Evolutionary conservation across 2,113 vertebrate genomes (phyloP), one percentile per base, ranked within the genome.

Genomic region (Nannospalax galili): DNA sequence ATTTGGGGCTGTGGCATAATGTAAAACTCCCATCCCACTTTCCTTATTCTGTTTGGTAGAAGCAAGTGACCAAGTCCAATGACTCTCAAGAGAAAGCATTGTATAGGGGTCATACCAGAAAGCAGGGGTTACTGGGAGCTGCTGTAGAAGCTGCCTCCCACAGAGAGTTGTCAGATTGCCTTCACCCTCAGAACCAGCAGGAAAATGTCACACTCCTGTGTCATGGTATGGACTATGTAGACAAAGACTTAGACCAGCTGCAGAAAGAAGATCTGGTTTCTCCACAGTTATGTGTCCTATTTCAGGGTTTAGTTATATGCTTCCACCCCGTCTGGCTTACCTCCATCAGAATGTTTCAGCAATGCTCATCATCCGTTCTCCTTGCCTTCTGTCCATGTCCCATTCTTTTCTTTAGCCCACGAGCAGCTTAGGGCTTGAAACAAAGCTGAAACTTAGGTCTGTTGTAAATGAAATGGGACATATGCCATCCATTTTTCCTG

Each of bases 71-170:
- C 32, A 79, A 84, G 37, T 35, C 67, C 30, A 35, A 35, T 37
- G 17, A 10, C 30, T 48, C 22, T 81, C 17, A 42, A 42, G 15
- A 5, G 67, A 1, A 72, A 12, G 35, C 8, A 20, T 80, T 65
- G 77, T 26, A 2, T 48, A 89, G 22, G 22, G 3, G 2, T 45
- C 14, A 84, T 24, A 28, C 17, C 35, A 80, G 20, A 8, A 19
- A 37, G 14, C 0, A 1, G 12, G 15, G 11, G 2, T 32, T 2
- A 0, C 3, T 7, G 6, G 24, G n/a, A 56, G 11, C 40, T 22
- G 0, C 30, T 82, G 75, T 24, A 78, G 77, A 89, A 95, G 82
- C 37, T 91, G 52, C 26, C 64, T 4, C 1, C 60, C 20, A 15
- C 26, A 28, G 30, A 75, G 30, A n/a, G n/a, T 48, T 58, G 58